Base-by-base conservation (phyloP, 2,797 vertebrate species). In the Alosa sapidissima region DNA sequence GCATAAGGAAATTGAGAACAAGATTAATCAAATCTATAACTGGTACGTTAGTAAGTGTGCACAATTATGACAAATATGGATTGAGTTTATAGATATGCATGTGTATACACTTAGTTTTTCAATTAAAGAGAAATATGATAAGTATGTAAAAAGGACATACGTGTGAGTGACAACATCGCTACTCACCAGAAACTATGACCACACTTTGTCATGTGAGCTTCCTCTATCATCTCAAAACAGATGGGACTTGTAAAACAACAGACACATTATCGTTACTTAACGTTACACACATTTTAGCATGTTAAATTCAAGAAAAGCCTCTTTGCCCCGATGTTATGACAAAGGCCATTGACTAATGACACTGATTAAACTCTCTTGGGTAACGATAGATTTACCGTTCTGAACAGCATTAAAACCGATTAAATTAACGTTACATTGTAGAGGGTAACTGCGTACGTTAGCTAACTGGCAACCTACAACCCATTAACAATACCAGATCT, bases 151-250 rank as follows among this genome's bases (percentile, higher is more conserved):
- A 72, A 33, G 3, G 28, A 72, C 33, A 75, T 5, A 78, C 21
- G 21, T 47, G 16, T 47, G 16, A 5, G 16, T 21, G 36, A 47
- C 72, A 78, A 78, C 16, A 78, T 47, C 16, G 36, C 9, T 45
- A 52, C 95, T 98, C 94, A 99, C 98, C 98, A 99, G 92, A 99
- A 99, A 92, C 98, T 99, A 94, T 99, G 98, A 49, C 98, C 98
- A 92, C 98, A 99, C 94, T 99, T 99, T 0, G 98, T 99, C 98
- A 99, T 99, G 90, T 99, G 98, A 5, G 98, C 98, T 93, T 99
- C 98, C 85, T 99, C 98, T 58, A 99, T 99, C 98, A 99, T 99
- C 91, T 99, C 98, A 92, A 99, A 99, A 94, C 98, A 99, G 92
- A 99, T 98, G 19, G 98, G 98, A 90, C 98, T 99, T 47, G 72